phyloP scores from a whole-genome alignment of 2,888 invertebrate genomes.

The Xestia sexstrigata region DNA sequence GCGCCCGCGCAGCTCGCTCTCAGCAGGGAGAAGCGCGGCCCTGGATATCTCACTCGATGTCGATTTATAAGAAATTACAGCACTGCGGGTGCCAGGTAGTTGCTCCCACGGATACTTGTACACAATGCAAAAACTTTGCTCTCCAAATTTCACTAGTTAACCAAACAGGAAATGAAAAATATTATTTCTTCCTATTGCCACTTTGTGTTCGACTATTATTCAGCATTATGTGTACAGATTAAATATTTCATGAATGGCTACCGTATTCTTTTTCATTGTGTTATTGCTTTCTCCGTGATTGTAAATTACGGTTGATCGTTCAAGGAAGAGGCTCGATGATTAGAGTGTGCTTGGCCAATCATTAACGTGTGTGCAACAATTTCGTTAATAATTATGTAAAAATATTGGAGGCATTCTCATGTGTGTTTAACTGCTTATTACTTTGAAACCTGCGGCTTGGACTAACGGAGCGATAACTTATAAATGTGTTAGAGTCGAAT shows the following conservation, averaged over 20 bases:
- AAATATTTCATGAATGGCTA: slow-evolving; percentile 73
- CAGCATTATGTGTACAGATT: slow-evolving; percentile 59
- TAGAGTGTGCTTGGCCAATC: slow-evolving; percentile 74
- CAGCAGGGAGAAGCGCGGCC: slow-evolving; percentile 78
- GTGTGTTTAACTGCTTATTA: slow-evolving; percentile 87
- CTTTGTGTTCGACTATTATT: slow-evolving; percentile 69
- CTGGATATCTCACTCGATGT: slow-evolving; percentile 89
- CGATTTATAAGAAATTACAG: slow-evolving; percentile 89
- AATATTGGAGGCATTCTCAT: slow-evolving; percentile 81
- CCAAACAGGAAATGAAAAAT: slow-evolving; percentile 89
- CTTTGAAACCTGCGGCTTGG: slow-evolving; percentile 80
- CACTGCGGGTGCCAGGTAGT: slow-evolving; percentile 87
- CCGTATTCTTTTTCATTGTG: slow-evolving; percentile 69
- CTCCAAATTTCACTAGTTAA: slow-evolving; percentile 78
- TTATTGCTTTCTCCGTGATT: slow-evolving; percentile 74
- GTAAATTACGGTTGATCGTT: slow-evolving; percentile 75
- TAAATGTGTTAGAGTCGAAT: slow-evolving; percentile 73
- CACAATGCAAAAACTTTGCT: slow-evolving; percentile 84
- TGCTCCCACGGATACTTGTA: slow-evolving; percentile 84
- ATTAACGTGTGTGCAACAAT: slow-evolving; percentile 83
- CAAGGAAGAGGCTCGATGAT: slow-evolving; percentile 75
- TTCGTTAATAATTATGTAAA: slow-evolving; percentile 84
- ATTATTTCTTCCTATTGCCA: slow-evolving; percentile 84
- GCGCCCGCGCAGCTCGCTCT: slow-evolving; percentile 67
- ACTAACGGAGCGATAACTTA: slow-evolving; percentile 82